phyloP scores from a whole-genome alignment of 2,113 vertebrate species.

The Sylvietta virens region DNA sequence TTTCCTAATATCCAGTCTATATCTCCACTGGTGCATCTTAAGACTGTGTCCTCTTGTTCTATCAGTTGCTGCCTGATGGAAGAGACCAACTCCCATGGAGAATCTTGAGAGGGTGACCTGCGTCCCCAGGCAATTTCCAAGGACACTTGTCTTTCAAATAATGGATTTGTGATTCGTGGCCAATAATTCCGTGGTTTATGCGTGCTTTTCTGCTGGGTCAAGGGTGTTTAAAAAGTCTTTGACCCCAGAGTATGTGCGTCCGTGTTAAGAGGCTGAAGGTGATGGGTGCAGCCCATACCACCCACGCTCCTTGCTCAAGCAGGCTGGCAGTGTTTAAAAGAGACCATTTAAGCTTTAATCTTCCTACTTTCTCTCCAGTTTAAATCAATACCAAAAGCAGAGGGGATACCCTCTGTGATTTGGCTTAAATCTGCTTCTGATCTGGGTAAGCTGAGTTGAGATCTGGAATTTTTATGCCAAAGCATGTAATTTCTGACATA shows the following conservation, averaged over 20 bases:
- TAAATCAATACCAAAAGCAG: background rate
- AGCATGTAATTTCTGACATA: background rate
- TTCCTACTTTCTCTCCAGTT: background rate
- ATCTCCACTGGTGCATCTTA: too few relatives aligned
- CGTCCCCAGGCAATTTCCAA: background rate
- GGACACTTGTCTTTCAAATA: background rate
- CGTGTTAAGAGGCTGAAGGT: background rate
- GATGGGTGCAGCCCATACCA: background rate
- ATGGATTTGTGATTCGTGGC: background rate
- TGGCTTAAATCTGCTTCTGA: background rate
- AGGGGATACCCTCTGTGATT: background rate
- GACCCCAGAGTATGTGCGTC: rapidly evolving
- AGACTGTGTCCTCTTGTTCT: too few relatives aligned
- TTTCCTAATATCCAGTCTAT: too few relatives aligned
- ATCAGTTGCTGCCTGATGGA: too few relatives aligned
- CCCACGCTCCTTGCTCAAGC: rapidly evolving
- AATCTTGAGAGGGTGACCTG: background rate
- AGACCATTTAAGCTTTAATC: background rate
- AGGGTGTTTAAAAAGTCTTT: background rate
- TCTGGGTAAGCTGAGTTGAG: background rate
- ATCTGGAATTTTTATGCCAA: background rate
- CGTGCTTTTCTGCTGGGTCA: background rate
- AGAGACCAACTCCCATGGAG: too few relatives aligned
- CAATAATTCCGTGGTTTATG: background rate
- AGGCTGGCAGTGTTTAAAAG: background rate